Base-by-base conservation (phyloP, 1,140 invertebrate genomes). In the Chlorops oryzae region DNA sequence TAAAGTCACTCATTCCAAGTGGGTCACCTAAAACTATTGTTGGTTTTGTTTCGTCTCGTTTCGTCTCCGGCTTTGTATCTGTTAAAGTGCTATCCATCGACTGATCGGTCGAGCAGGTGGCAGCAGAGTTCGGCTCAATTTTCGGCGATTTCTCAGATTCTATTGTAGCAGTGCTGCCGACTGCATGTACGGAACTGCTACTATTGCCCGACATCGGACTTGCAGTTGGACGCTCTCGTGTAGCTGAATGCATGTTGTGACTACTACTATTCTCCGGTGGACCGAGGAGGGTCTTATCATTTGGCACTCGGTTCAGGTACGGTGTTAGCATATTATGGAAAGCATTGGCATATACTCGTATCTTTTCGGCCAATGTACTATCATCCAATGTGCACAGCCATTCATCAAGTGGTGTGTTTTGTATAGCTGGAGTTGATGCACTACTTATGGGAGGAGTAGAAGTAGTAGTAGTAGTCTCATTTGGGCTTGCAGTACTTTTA, bases 341-440 rank as follows among this genome's bases (percentile, higher is more conserved):
- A 40, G 75, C 86, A 66, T 92, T 86, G 38, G 91, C 89, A 75
- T 96, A 96, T 7, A 92, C 76, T 63, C 86, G 85, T 51, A 95
- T 77, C 65, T 91, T 83, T 55, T 87, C 84, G 13, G 87, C 86
- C 27, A 89, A 76, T 51, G 84, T 81, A 43, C 84, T 86, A 59
- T 93, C 86, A 6, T 88, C 90, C 40, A 91, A 71, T 24, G 85
- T 75, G 46, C 84, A 87, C 63, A 96, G 90, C 93, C 93, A 97
- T 25, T 96, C 92, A 59, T 96, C 93, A 2, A 89, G 74, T 2
- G 64, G 62, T 0, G 66, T 70, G 0, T n/a, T n/a, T n/a, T n/a
- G n/a, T n/a, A n/a, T n/a, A n/a, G n/a, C 12, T 44, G 85, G 45
- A 18, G 15, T 84, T n/a, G 79, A 67, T 88, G 85, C 43, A 44